Evolutionary conservation across 2,113 vertebrate species (phyloP), one percentile per base, ranked within the genome.

Genomic region (Campylomormyrus numenius): DNA sequence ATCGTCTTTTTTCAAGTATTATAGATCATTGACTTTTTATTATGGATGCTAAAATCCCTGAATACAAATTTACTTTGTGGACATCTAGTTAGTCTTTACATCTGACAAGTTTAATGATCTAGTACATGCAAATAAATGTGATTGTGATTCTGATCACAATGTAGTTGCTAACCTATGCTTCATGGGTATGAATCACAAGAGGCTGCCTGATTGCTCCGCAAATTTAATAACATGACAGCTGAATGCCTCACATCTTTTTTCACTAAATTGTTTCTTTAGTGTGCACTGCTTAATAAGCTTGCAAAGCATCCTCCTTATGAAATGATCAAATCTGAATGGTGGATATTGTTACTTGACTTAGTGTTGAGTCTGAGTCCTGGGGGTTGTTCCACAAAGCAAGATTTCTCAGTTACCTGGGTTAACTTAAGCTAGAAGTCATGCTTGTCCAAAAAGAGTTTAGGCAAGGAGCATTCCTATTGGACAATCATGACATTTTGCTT

Each of bases 51-150:
- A 74, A 74, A 74, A 35, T 74, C 10, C 27, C 0, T 31, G 3
- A 74, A 74, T 91, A 92, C 93, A 94, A 94, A 92, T 93, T 94
- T 94, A 95, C 94, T 92, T 88, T 35, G 53, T 58, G 53, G 31
- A 88, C 49, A 58, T 13, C 24, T 62, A 3, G 24, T 62, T 62
- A 62, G 56, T 62, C 56, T 58, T 58, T 58, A 58, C 56, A 58
- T n/a, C 1, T 24, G 56, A 58, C 56, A 58, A n/a, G 24, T 58
- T 24, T 58, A 58, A 58, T 58, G 56, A 58, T 58, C 56, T n/a
- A 62, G 24, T 62, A 62, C 56, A n/a, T 62, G 56, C 19, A 39
- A 88, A 88, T 62, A 11, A 50, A 58, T 17, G n/a, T 11, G 31
- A 56, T 45, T 88, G 39, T 74, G 66, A 74, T 31, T 74, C 31